Conservation (phyloP, 2,888 invertebrate species). For the Andrena trimmerana region DNA sequence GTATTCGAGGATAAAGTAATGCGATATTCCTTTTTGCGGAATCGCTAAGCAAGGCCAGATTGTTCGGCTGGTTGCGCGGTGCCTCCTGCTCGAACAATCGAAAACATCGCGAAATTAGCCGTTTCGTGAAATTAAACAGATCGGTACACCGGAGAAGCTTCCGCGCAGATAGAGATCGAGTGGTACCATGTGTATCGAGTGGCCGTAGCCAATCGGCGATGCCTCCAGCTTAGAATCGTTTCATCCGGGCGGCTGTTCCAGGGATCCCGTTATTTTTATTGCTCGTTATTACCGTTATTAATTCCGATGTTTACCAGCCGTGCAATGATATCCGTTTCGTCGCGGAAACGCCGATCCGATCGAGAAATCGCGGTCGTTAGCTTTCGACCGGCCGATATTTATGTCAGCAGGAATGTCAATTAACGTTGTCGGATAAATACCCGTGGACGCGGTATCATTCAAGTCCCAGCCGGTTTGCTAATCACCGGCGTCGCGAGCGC, state of each 20-base stretch:
- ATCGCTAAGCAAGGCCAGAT: too few species aligned
- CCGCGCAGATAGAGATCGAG: neutral
- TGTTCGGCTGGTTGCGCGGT: neutral
- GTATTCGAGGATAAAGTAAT: too few species aligned
- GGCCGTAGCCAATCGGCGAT: neutral
- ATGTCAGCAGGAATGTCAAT: constrained; percentile 26
- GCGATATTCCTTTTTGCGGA: too few species aligned
- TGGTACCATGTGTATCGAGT: neutral
- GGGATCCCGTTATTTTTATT: constrained; percentile 23
- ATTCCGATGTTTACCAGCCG: constrained; percentile 14
- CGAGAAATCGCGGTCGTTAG: constrained; percentile 7
- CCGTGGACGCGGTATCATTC: neutral
- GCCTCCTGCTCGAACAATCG: neutral
- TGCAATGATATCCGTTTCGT: neutral
- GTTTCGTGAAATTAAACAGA: neutral
- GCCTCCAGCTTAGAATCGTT: neutral
- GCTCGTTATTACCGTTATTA: constrained; percentile 13
- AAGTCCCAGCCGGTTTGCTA: neutral
- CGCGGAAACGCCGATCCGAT: constrained; percentile 24
- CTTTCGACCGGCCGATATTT: constrained; percentile 7
- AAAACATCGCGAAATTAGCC: neutral
- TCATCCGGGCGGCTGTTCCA: neutral
- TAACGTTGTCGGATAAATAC: constrained; percentile 19
- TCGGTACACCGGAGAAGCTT: neutral
- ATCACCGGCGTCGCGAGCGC: constrained; percentile 29